Conservation (phyloP, 2,797 vertebrate genomes). For the Psittacula derbiana region DNA sequence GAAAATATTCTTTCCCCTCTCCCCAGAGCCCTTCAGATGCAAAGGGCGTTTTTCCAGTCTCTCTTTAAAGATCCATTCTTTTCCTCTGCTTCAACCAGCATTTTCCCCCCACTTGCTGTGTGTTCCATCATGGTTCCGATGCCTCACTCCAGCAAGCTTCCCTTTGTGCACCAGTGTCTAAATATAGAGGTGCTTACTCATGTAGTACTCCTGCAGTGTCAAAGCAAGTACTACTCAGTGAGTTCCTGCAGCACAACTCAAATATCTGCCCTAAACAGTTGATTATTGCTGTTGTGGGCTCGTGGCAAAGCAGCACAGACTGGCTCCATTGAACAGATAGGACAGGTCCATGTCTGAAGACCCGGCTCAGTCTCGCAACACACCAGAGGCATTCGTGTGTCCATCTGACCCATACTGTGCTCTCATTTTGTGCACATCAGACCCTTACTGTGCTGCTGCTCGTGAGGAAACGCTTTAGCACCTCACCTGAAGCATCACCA, state of each 20-base stretch:
- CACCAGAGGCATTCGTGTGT: neutral
- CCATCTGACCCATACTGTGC: neutral
- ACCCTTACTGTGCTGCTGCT: neutral
- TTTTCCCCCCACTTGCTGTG: neutral
- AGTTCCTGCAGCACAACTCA: conserved; percentile 11
- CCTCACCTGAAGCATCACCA: neutral
- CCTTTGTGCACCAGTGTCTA: neutral
- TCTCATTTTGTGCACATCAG: neutral
- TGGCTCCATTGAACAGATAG: neutral
- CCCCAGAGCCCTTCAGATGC: neutral
- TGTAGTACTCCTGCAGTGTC: neutral
- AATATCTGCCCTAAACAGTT: neutral
- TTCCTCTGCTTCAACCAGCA: neutral
- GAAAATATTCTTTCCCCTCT: neutral
- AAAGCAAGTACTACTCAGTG: neutral
- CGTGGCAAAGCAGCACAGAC: neutral
- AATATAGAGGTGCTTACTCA: neutral
- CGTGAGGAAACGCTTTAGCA: neutral
- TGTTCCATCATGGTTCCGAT: neutral
- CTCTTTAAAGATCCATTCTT: neutral
- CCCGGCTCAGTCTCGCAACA: neutral
- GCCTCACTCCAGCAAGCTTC: neutral
- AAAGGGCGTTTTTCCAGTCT: neutral
- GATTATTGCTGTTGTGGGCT: neutral
- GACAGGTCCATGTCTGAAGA: neutral